These are phyloP conservation scores for Drosophila truncata DNA, from an alignment of 1,140 invertebrate genomes.

Conservation along the genomic window DNA sequence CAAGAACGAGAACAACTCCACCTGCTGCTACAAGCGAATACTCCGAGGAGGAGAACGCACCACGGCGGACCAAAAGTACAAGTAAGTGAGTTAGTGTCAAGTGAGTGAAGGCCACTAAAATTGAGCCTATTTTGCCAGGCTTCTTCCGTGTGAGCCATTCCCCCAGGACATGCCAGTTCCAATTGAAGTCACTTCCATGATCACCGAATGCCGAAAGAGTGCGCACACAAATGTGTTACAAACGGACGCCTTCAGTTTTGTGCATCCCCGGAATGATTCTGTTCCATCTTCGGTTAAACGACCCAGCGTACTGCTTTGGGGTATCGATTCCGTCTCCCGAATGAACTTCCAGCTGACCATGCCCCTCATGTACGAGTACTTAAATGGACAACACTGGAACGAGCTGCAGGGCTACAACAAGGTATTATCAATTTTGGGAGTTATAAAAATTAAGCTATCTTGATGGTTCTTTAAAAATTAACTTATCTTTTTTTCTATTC, in stretches of 20 bases:
- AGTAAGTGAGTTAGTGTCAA: constrained; percentile 66
- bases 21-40: constrained; percentile 87
- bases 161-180: constrained; percentile 64
- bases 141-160: constrained; percentile 51
- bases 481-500: neutral
- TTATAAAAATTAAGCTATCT: neutral
- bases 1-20: constrained; percentile 55
- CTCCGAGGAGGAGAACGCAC: constrained; percentile 66
- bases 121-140: constrained; percentile 22
- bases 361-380: constrained; percentile 63
- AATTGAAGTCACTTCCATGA: constrained; percentile 43
- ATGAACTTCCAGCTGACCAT: constrained; percentile 85
- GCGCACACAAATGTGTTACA: constrained; percentile 35
- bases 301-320: constrained; percentile 71
- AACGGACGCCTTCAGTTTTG: constrained; percentile 68
- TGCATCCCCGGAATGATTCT: constrained; percentile 42
- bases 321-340: constrained; percentile 76
- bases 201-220: constrained; percentile 58
- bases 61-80: constrained; percentile 85
- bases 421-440: constrained; percentile 47
- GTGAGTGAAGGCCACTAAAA: neutral
- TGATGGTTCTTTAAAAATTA: neutral
- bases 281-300: neutral
- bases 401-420: constrained; percentile 78
- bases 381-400: constrained; percentile 52